These are phyloP conservation scores for Momotus momota DNA, from an alignment of 2,797 vertebrate species.

Conservation along the genomic window DNA sequence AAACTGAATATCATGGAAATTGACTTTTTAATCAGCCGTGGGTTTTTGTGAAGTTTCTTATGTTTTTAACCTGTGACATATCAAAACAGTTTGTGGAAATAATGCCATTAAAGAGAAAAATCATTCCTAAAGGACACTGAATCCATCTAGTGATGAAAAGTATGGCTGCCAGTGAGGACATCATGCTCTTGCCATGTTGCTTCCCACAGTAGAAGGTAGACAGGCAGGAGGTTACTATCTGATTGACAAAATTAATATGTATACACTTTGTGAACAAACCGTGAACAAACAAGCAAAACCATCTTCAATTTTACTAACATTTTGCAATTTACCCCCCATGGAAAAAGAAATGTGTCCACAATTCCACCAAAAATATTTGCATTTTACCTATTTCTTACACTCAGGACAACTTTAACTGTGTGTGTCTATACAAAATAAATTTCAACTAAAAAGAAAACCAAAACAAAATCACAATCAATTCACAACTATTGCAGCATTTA, in stretches of 20 bases:
- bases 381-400: background rate
- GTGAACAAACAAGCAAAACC: background rate
- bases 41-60: background rate
- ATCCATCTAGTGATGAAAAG: background rate
- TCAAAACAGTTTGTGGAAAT: background rate
- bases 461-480: background rate
- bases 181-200: background rate
- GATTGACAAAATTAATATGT: background rate
- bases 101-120: background rate
- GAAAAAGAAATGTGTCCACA: background rate
- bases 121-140: background rate
- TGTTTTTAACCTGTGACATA: background rate
- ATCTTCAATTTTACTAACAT: background rate
- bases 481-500: background rate
- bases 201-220: background rate
- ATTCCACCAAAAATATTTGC: background rate
- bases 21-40: background rate
- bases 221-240: background rate
- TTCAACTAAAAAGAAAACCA: background rate
- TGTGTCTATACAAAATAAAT: background rate
- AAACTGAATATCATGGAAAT: background rate
- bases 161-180: background rate
- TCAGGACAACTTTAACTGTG: background rate
- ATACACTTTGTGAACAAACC: background rate
- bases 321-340: background rate